Percentiles rank a stretch among this genome's conserved stretches.
These are phyloP conservation scores for Macrosiphum euphorbiae DNA, from an alignment of 2,888 invertebrate genomes.

Conservation along the genomic window DNA sequence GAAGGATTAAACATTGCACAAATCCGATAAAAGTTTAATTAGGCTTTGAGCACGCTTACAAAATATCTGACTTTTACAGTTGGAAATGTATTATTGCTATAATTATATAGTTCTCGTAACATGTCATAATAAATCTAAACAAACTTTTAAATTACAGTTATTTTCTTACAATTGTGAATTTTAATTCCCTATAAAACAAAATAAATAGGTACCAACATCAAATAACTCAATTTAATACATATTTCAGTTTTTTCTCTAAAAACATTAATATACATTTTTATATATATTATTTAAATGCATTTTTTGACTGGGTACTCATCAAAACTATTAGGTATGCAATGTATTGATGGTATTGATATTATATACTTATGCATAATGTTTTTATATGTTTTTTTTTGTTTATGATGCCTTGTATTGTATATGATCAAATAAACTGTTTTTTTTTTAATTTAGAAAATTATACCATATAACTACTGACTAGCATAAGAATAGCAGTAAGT, in stretches of 20 bases:
- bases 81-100: background rate
- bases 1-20: background rate
- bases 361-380: background rate
- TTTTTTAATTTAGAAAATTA: background rate
- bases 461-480: too few relatives aligned
- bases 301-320: background rate
- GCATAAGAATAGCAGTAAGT: background rate
- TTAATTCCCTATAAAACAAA: background rate
- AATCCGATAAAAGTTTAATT: background rate
- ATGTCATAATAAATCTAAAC: background rate
- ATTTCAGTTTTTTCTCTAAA: too few relatives aligned
- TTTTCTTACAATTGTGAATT: background rate
- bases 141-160: background rate
- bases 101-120: background rate
- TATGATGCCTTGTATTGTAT: background rate
- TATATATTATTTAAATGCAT: background rate
- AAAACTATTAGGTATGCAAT: too few relatives aligned
- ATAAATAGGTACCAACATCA: background rate
- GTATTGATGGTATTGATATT: background rate
- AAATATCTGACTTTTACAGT: background rate
- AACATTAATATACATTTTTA: background rate
- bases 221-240: background rate
- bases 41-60: background rate
- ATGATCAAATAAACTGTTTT: background rate
- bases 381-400: background rate